These are phyloP conservation scores for Stomorhina lunata DNA, from an alignment of 2,888 invertebrate genomes.

Conservation along the genomic window DNA sequence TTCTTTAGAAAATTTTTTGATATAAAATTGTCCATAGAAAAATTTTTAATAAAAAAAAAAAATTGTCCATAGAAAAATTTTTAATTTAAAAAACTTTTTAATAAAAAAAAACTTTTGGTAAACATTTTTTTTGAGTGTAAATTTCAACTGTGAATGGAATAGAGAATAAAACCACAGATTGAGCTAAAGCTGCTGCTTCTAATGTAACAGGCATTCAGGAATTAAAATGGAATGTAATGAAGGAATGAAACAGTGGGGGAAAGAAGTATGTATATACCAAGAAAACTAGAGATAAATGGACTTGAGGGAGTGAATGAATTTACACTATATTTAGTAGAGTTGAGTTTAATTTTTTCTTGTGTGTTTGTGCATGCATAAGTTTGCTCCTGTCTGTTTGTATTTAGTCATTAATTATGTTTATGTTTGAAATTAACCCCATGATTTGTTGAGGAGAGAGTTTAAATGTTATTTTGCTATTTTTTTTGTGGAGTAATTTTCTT, in stretches of 20 bases:
- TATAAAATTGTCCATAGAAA: too few species aligned
- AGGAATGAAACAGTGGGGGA: not conserved
- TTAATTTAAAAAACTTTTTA: too few species aligned
- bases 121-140: too few species aligned
- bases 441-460: conserved; percentile 1
- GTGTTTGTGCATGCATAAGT: not conserved
- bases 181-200: conserved; percentile 1
- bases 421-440: conserved; percentile 48
- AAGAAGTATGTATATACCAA: not conserved
- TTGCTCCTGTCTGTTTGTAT: not conserved
- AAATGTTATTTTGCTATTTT: conserved; percentile 27
- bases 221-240: conserved; percentile 11
- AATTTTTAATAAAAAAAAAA: too few species aligned
- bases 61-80: too few species aligned
- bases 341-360: too few species aligned
- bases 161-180: not conserved
- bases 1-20: too few species aligned
- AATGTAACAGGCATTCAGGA: conserved; percentile 26
- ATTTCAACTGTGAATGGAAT: too few species aligned
- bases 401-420: conserved; percentile 41
- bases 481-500: conserved; percentile 12
- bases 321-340: too few species aligned
- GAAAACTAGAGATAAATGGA: conserved; percentile 14
- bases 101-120: too few species aligned
- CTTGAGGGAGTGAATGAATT: conserved; percentile 17